A percentile compares a stretch with the other conserved stretches of the same genome.
Conservation (phyloP, 2,888 invertebrate species). For the Tetanocera ferruginea region DNA sequence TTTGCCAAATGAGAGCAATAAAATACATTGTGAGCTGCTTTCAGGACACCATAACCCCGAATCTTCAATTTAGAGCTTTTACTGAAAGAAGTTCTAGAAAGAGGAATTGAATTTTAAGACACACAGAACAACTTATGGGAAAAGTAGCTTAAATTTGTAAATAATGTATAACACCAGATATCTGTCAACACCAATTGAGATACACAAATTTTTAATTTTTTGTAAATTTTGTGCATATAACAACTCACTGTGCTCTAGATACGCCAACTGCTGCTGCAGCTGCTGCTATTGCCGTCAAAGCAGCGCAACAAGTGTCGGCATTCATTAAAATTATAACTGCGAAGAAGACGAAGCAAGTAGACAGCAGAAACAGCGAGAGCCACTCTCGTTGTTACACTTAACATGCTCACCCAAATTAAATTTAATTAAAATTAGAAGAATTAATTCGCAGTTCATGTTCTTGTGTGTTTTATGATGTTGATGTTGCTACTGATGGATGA, state of each 20-base stretch:
- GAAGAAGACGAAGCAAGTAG: neutral
- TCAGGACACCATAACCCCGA: too few species aligned
- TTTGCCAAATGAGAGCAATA: too few species aligned
- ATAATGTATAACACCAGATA: too few species aligned
- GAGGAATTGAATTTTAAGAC: too few species aligned
- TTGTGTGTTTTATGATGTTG: conserved; percentile 16
- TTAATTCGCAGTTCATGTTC: conserved; percentile 14
- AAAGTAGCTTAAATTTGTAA: too few species aligned
- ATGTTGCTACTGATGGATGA: conserved; percentile 4
- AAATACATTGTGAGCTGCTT: too few species aligned
- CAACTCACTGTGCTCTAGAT: neutral
- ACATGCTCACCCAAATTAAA: conserved; percentile 27
- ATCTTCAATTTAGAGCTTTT: too few species aligned
- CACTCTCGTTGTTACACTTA: neutral
- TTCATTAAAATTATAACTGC: conserved; percentile 19
- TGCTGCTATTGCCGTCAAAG: neutral
- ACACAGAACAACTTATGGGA: too few species aligned
- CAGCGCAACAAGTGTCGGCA: conserved; percentile 13
- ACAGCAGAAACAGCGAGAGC: neutral
- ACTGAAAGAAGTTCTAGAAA: too few species aligned
- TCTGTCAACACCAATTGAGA: too few species aligned
- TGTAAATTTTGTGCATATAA: neutral
- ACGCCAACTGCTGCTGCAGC: neutral
- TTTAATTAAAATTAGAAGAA: conserved; percentile 24
- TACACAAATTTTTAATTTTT: too few species aligned